A percentile compares a stretch with the other conserved stretches of the same genome.
phyloP scores from a whole-genome alignment of 2,888 invertebrate species.

The Eristalinus aeneus region DNA sequence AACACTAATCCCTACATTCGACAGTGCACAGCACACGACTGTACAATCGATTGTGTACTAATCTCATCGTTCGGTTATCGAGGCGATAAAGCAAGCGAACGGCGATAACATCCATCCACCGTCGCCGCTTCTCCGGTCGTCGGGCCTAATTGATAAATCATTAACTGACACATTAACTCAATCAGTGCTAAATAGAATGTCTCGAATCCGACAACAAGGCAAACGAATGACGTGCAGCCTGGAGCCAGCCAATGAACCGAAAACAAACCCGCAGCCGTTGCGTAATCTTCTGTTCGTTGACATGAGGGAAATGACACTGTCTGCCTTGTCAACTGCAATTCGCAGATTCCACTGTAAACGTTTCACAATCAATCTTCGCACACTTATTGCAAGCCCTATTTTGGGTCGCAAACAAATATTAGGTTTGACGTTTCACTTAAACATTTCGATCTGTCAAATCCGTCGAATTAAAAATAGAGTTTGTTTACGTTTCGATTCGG shows the following conservation, averaged over 20 bases:
- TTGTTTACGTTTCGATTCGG: not conserved
- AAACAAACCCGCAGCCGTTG: not conserved
- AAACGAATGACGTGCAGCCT: not conserved
- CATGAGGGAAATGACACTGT: not conserved
- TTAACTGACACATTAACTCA: not conserved
- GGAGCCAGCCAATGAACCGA: not conserved
- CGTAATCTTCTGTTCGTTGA: not conserved
- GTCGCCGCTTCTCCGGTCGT: not conserved
- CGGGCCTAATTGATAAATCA: not conserved
- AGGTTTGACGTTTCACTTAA: not conserved
- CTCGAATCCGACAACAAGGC: not conserved
- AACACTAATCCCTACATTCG: not conserved
- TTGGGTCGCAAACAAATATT: not conserved
- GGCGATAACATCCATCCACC: not conserved
- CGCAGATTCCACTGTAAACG: no score
- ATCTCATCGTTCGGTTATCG: no score
- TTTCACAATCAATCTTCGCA: no score
- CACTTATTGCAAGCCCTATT: not conserved
- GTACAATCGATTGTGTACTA: not conserved
- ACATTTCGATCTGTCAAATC: not conserved
- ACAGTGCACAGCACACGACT: not conserved
- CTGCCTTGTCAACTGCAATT: not conserved
- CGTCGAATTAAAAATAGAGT: not conserved
- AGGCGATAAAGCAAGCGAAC: not conserved
- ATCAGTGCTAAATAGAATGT: not conserved